phyloP scores from a whole-genome alignment of 2,797 vertebrate species.

The Trematomus bernacchii region DNA sequence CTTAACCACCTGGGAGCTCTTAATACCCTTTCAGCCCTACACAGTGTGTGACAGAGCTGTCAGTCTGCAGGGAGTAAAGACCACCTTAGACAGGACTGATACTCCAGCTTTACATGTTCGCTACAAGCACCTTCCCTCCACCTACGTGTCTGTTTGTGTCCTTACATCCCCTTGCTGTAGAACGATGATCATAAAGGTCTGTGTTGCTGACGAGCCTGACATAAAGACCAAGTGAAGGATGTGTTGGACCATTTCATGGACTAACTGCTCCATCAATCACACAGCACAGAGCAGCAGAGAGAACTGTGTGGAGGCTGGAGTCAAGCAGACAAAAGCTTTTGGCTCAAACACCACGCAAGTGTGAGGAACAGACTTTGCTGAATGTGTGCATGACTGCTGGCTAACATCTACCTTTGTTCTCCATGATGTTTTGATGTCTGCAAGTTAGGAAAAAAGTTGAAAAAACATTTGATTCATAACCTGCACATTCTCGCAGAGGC shows the following conservation, averaged over 20 bases:
- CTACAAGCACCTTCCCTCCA: neutral
- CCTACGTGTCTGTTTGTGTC: neutral
- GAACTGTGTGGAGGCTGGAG: constrained; percentile 4
- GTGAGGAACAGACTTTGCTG: neutral
- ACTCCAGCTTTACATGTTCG: constrained; percentile 29
- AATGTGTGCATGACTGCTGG: neutral
- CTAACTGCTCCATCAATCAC: constrained; percentile 41
- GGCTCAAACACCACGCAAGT: constrained; percentile 13
- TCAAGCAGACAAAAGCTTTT: constrained; percentile 1
- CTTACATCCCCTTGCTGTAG: neutral
- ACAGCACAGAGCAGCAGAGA: constrained; percentile 20
- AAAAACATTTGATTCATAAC: constrained; percentile 3
- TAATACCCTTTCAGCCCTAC: neutral
- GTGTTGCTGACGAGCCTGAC: constrained; percentile 23
- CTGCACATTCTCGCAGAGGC: neutral
- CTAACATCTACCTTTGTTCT: neutral
- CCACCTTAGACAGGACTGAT: constrained; percentile 40
- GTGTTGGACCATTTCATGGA: constrained; percentile 33
- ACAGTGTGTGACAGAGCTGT: constrained; percentile 4
- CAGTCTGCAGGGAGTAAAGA: constrained; percentile 20
- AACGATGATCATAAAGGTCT: neutral
- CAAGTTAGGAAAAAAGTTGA: neutral
- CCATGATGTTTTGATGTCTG: constrained; percentile 12
- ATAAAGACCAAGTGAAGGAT: constrained; percentile 26
- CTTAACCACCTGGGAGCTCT: neutral